Evolutionary conservation across 2,888 invertebrate genomes (phyloP).

Genomic region (Drosophila antonietae): DNA sequence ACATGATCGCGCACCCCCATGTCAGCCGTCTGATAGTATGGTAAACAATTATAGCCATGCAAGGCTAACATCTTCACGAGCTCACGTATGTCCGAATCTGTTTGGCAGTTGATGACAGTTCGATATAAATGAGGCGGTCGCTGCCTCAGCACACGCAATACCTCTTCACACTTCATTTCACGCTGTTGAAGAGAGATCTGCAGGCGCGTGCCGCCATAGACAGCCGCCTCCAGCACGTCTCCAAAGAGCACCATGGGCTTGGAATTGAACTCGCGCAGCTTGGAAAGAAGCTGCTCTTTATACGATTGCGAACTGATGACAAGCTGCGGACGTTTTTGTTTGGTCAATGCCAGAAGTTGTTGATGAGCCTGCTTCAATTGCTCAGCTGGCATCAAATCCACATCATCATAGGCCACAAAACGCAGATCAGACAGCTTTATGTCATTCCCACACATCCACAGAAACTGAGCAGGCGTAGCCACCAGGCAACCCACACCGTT

Average conservation of each 20-base stretch:
- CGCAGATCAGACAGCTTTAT: conserved; percentile 38
- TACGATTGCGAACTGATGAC: conserved; percentile 48
- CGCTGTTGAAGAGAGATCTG: conserved; percentile 22
- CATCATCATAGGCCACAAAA: conserved; percentile 58
- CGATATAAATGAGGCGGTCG: conserved; percentile 48
- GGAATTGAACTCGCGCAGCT: conserved; percentile 26
- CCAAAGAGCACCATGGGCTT: conserved; percentile 57
- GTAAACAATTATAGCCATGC: conserved; percentile 30
- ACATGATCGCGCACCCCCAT: conserved; percentile 35
- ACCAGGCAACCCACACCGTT: conserved; percentile 59
- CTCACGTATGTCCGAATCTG: conserved; percentile 46
- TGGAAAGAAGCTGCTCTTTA: conserved; percentile 10
- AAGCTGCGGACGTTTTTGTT: conserved; percentile 36
- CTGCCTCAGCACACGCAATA: conserved; percentile 30
- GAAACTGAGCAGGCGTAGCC: conserved; percentile 56
- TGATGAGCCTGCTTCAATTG: conserved; percentile 25
- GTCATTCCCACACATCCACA: conserved; percentile 24
- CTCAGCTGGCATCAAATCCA: conserved; percentile 50
- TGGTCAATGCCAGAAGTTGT: conserved; percentile 7
- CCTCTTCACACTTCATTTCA: conserved; percentile 22
- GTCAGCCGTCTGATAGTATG: conserved; percentile 53
- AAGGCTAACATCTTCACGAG: conserved; percentile 21
- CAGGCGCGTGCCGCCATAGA: conserved; percentile 54
- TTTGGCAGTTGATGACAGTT: conserved; percentile 54
- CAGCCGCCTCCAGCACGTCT: conserved; percentile 61